Base-by-base conservation (phyloP, 2,113 vertebrate genomes). In the Myocastor coypus region DNA sequence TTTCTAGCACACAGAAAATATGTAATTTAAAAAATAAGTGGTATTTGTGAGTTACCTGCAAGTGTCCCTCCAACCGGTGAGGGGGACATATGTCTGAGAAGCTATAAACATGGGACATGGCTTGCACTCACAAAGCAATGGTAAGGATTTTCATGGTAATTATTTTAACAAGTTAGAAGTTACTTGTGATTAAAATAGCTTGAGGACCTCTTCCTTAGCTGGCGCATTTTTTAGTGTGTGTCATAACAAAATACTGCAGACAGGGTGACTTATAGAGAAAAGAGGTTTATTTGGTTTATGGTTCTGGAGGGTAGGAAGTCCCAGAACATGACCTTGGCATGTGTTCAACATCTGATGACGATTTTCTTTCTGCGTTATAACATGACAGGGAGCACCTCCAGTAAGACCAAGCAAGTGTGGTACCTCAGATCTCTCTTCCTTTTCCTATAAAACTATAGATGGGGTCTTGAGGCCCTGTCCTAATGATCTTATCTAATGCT, bases 131-230 rank as follows among this genome's bases (percentile, higher is more conserved):
- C 78, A 82, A 93, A 88, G 24, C 50, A 93, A 52, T n/a, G 24
- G 40, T 88, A 42, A 32, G 57, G 32, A 61, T 68, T 68, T 68
- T 68, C 1, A 5, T 34, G 34, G 57, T 77, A 30, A 28, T 50
- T 50, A 63, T 75, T 92, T 42, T n/a, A 19, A 89, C 68, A 17
- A 46, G 13, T 83, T 90, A 71, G 68, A 90, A 83, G 40, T 91
- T 91, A 80, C 46, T 42, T 55, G 24, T 2, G 19, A 24, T 37
- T 89, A 83, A 85, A 94, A 69, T 75, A 86, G 66, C 85, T 82
- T 77, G 71, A 95, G 57, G 30, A 89, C 37, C 37, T 85, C 46
- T 85, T 92, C 69, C 82, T 77, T 92, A 32, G 34, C 32, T 32
- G 42, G 26, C 19, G 24, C 59, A 20, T 84, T 84, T 84, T 32